Percentiles rank a stretch among this genome's conserved stretches.
These are phyloP conservation scores for Hirudo medicinalis DNA, from an alignment of 1,140 invertebrate genomes.

Conservation along the genomic window DNA sequence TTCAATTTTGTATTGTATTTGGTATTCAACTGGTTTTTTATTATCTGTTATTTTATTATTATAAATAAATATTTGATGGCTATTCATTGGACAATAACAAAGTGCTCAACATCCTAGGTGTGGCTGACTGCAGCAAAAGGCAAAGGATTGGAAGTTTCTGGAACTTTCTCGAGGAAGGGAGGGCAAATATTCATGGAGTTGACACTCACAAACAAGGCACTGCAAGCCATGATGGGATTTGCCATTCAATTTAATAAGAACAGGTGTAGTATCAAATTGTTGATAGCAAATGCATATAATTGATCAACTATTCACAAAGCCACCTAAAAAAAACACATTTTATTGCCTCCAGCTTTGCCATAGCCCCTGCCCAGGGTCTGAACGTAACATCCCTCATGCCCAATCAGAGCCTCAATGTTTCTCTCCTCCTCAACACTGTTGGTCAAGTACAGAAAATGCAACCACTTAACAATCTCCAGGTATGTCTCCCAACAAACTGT, in stretches of 20 bases:
- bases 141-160: slow-evolving; percentile 85
- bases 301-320: background rate
- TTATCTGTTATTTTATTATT: background rate
- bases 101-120: slow-evolving; percentile 33
- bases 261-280: slow-evolving; percentile 40
- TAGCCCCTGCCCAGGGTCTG: slow-evolving; percentile 67
- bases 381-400: slow-evolving; percentile 49
- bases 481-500: slow-evolving; percentile 11
- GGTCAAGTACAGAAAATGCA: slow-evolving; percentile 21
- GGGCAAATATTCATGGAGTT: slow-evolving; percentile 88
- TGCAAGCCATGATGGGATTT: slow-evolving; percentile 90
- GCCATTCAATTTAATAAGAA: slow-evolving; percentile 99
- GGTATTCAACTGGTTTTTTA: too few relatives aligned
- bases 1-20: too few relatives aligned
- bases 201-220: slow-evolving; percentile 90
- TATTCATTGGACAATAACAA: background rate
- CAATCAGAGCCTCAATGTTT: slow-evolving; percentile 22
- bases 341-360: slow-evolving; percentile 62
- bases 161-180: slow-evolving; percentile 77
- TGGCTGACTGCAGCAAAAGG: slow-evolving; percentile 85
- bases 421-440: slow-evolving; percentile 15
- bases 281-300: slow-evolving; percentile 1
- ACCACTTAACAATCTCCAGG: slow-evolving; percentile 22
- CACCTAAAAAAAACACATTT: background rate
- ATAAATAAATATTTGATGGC: background rate